Evolutionary conservation across 2,113 vertebrate genomes (phyloP).

Genomic region (Haliaeetus leucogaster): DNA sequence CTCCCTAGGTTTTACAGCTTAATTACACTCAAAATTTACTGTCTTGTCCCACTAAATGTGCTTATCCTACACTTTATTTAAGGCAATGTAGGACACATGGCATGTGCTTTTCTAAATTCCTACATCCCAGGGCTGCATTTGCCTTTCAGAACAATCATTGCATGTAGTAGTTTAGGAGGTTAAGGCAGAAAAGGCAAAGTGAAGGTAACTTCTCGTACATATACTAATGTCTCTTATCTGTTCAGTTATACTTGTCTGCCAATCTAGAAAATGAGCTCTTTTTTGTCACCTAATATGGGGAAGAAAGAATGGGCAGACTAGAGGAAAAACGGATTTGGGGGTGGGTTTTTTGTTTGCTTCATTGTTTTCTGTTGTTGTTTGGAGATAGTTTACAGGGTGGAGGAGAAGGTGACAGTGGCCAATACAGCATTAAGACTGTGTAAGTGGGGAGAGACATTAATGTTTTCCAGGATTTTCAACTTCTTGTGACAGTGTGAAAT

Average conservation of each 20-base stretch:
- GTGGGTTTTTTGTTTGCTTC: background rate
- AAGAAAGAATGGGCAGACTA: background rate
- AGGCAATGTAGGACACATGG: slow-evolving; percentile 1
- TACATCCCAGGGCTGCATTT: background rate
- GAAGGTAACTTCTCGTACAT: background rate
- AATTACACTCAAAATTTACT: slow-evolving; percentile 32
- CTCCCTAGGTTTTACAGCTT: slow-evolving; percentile 27
- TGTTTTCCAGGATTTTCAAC: background rate
- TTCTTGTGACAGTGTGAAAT: background rate
- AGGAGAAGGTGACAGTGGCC: background rate
- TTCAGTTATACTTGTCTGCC: background rate
- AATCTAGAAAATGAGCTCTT: background rate
- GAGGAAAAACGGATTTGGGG: background rate
- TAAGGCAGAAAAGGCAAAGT: background rate
- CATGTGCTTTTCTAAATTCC: background rate
- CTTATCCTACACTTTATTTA: slow-evolving; percentile 18
- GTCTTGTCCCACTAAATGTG: background rate
- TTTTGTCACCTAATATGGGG: background rate
- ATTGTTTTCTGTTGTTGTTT: background rate
- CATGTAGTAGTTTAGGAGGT: background rate
- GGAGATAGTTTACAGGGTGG: background rate
- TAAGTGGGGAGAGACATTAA: background rate
- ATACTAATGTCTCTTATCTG: background rate
- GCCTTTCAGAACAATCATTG: background rate
- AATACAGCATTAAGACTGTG: background rate